phyloP scores from a whole-genome alignment of 92 coral and sea anemone species.

The Porites rus region DNA sequence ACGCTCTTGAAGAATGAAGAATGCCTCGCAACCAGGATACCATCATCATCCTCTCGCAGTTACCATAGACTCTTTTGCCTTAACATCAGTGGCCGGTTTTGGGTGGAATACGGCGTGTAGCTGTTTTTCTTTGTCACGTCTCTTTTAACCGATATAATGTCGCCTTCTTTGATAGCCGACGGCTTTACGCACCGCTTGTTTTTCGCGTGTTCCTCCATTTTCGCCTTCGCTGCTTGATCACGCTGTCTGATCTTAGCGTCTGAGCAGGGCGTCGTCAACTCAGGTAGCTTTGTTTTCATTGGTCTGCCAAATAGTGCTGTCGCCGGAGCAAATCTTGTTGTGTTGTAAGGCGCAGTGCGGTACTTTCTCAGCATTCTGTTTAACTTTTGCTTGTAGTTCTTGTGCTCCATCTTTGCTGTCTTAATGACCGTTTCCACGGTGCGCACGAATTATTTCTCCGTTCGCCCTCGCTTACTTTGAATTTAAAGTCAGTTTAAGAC shows the following conservation, averaged over 20 bases:
- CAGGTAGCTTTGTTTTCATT: slow-evolving; percentile 57
- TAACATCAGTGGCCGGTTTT: too few species aligned
- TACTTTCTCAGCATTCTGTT: slow-evolving; percentile 54
- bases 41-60: too few species aligned
- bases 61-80: too few species aligned
- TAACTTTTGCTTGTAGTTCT: slow-evolving; percentile 54
- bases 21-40: too few species aligned
- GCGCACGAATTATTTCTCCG: slow-evolving; percentile 29
- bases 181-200: too few species aligned
- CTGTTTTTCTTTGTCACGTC: too few species aligned
- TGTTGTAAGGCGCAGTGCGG: slow-evolving; percentile 66
- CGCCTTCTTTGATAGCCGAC: too few species aligned
- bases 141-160: too few species aligned
- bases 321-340: slow-evolving; percentile 64
- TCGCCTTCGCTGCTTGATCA: not conserved
- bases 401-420: slow-evolving; percentile 53
- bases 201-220: not conserved
- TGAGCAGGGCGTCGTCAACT: not conserved
- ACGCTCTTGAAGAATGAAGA: too few species aligned
- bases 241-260: not conserved
- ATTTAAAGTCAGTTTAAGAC: slow-evolving; percentile 61
- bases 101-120: too few species aligned
- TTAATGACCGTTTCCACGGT: slow-evolving; percentile 22
- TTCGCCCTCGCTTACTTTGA: slow-evolving; percentile 62
- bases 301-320: slow-evolving; percentile 57